Evolutionary conservation across 2,113 vertebrate genomes (phyloP).

Genomic region (Dipodomys spectabilis): DNA sequence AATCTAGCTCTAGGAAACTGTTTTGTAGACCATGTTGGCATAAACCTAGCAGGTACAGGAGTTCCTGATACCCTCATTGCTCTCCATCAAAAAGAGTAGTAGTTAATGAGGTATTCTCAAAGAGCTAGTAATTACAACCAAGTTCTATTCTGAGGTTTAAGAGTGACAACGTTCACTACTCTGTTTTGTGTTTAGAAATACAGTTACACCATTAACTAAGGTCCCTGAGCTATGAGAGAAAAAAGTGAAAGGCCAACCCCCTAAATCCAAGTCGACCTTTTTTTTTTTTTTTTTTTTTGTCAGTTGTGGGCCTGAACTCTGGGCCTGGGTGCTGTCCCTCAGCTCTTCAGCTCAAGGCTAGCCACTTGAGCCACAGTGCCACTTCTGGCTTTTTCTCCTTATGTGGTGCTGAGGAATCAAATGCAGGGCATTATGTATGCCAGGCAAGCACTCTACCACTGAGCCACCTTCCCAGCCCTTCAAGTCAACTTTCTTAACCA

Average conservation of each 20-base stretch:
- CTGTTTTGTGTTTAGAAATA: constrained; percentile 13
- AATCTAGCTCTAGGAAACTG: background rate
- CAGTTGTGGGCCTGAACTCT: too few species aligned
- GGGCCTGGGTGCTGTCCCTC: too few species aligned
- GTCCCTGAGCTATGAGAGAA: background rate
- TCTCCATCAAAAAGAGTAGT: background rate
- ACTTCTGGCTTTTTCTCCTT: too few species aligned
- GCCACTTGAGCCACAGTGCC: too few species aligned
- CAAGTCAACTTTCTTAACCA: background rate
- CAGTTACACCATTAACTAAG: background rate
- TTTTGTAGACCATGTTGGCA: background rate
- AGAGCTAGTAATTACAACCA: background rate
- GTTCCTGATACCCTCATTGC: constrained; percentile 20
- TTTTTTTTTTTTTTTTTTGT: too few species aligned
- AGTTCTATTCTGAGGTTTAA: background rate
- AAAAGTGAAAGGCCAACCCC: background rate
- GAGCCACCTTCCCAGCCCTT: too few species aligned
- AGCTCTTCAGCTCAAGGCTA: too few species aligned
- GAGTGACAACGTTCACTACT: background rate
- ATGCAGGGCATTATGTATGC: too few species aligned
- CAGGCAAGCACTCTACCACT: too few species aligned
- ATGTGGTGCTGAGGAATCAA: too few species aligned
- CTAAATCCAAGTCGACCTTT: background rate
- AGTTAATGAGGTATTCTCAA: background rate
- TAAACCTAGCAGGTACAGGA: background rate